Evolutionary conservation across 1,140 invertebrate genomes (phyloP), one percentile per base, ranked within the genome.

Genomic region (Drosophila burlai): DNA sequence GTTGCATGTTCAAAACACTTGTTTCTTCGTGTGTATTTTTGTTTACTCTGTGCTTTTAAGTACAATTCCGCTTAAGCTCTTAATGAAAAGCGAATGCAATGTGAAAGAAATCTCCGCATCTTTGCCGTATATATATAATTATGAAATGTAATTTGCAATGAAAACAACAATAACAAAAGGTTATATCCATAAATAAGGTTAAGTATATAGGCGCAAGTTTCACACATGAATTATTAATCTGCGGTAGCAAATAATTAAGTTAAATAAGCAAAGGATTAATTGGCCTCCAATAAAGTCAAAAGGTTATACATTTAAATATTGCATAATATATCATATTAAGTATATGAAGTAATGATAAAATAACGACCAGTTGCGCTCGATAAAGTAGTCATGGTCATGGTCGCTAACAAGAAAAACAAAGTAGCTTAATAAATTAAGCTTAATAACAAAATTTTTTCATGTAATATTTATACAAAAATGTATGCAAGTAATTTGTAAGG

Each of bases 31-130:
- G 24, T 43, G 55, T 59, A 2, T 18, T 40, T 58, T 58, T 57
- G n/a, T 31, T 15, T 15, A 16, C 21, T 64, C 13, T 43, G 26
- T 38, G 47, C 63, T 68, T 82, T 82, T 80, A 67, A 61, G 50
- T 47, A 55, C 55, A 80, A 60, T 72, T 82, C 55, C 63, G 79
- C 24, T 82, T 73, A 86, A 76, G 61, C 75, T 81, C 60, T 49
- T 81, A 76, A 85, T 86, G 61, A 86, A 82, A 80, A 65, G 47
- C 71, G 79, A 81, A 68, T 69, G 50, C 64, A 76, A 59, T 55
- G 42, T 21, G 24, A 67, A 64, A 29, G 26, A 49, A 18, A 21
- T 4, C 24, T 49, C n/a, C 43, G 16, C 65, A 24, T 57, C 26
- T 24, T 47, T 42, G 3, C 18, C 29, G 34, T 24, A 42, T 38